Base-by-base conservation (phyloP, 2,113 vertebrate species). In the Saguinus imperator region DNA sequence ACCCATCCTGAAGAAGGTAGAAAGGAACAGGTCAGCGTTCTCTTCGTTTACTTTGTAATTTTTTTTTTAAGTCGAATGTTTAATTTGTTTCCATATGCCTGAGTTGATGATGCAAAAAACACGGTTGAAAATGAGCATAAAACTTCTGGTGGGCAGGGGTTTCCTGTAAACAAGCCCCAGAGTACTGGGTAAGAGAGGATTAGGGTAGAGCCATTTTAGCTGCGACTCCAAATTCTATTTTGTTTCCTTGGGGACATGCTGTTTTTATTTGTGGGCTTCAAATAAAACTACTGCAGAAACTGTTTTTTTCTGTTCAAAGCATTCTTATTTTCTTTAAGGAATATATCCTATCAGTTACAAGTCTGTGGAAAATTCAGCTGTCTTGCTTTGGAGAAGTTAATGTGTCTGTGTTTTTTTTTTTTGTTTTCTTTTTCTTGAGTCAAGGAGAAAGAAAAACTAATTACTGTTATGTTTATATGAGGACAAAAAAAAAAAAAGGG, bases 91-190 rank as follows among this genome's bases (percentile, higher is more conserved):
- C 97, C 97, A 0, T 95, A 45, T 94, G 93, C 97, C 79, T 21
- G 58, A 75, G 79, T 40, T 50, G 97, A 94, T 93, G 89, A 96
- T 23, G 96, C 23, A 87, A 92, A 98, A 87, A 87, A 64, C 35
- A 50, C 55, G n/a, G 92, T 13, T 35, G 92, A 94, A 85, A 94
- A 90, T 86, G 52, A 55, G 92, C 96, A 55, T 97, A 79, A 92
- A 95, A 91, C 84, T 98, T 95, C 94, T 89, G 93, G 86, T 95
- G 40, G 18, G 97, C 98, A 1, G 97, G 95, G 97, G 96, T 94
- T 99, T 98, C 98, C 98, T 98, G 98, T 97, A 89, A 97, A 88
- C 91, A 96, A 90, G 81, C 87, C 92, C 96, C 93, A 17, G 14
- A 2, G 80, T 11, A n/a, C 8, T 14, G 93, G 85, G 90, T 61